A percentile compares a stretch with the other conserved stretches of the same genome.
Conservation (phyloP, 1,140 invertebrate species). For the Papilio polytes region DNA sequence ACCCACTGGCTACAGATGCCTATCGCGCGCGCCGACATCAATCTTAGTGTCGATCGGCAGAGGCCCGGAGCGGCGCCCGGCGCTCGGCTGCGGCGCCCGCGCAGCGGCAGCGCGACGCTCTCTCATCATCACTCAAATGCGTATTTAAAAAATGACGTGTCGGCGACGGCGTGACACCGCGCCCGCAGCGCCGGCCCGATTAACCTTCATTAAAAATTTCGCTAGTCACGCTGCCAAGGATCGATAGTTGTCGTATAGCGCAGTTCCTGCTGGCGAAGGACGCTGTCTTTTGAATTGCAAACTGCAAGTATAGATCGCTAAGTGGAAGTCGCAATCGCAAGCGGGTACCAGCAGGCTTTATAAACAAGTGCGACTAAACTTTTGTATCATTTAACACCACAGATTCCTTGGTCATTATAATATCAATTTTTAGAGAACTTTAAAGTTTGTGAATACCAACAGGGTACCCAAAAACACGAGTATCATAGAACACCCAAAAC, state of each 20-base stretch:
- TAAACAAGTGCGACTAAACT: too few relatives aligned
- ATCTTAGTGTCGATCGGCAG: slow-evolving; percentile 56
- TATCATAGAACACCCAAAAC: too few relatives aligned
- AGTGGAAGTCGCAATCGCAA: too few relatives aligned
- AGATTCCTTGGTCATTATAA: too few relatives aligned
- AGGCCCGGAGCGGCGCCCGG: slow-evolving; percentile 29
- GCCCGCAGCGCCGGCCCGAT: not conserved
- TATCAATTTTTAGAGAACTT: too few relatives aligned
- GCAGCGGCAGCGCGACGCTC: slow-evolving; percentile 10
- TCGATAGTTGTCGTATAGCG: not conserved
- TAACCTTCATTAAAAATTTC: slow-evolving; percentile 6
- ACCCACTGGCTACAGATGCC: slow-evolving; percentile 53
- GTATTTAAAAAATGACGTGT: slow-evolving; percentile 59
- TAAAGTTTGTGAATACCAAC: too few relatives aligned
- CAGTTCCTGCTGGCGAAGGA: not conserved
- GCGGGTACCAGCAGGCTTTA: too few relatives aligned
- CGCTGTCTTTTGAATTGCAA: not conserved
- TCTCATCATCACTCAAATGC: slow-evolving; percentile 64
- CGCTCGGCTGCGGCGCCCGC: slow-evolving; percentile 38
- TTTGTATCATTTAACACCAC: too few relatives aligned
- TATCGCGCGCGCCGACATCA: slow-evolving; percentile 65
- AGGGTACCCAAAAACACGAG: too few relatives aligned
- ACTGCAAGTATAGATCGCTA: not conserved
- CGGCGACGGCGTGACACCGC: slow-evolving; percentile 37
- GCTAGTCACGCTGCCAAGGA: not conserved